Evolutionary conservation across 92 coral and sea anemone genomes (phyloP), one percentile per base, ranked within the genome.

Genomic region (Desmophyllum pertusum): DNA sequence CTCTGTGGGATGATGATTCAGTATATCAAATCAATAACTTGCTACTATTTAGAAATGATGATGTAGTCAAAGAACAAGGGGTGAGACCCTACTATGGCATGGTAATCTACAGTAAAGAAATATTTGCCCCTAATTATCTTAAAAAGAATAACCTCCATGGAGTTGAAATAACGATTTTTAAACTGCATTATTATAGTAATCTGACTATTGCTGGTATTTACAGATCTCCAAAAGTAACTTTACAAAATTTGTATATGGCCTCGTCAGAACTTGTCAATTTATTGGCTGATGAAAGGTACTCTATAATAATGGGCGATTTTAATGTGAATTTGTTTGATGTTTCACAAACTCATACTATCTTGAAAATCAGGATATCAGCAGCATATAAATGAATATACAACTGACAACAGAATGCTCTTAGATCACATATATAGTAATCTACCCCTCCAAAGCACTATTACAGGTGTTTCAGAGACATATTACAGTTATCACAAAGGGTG

Each of bases 61-160:
- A 50, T 45, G 35, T 29, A 1, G 30, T 40, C 36, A 64, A 69
- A 48, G 57, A 84, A 25, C 61, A 62, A 53, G 63, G 67, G 66
- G 72, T 31, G 75, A 51, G 88, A 52, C 88, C 88, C 53, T 76
- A 84, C 71, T 66, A 75, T 65, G 86, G 89, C 81, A 85, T 77
- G 75, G 86, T 79, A 71, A 74, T 87, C 65, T 87, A 82, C 57
- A 78, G 86, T 76, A 76, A 59, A 29, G 42, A 65, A 51, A 72
- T 72, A 73, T 76, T 88, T 88, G 87, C 81, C 37, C 75, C 61
- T 30, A 65, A 67, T 72, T 77, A 88, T 69, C 85, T 85, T 76
- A 75, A 76, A 61, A 62, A 84, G 78, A 78, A 83, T 75, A 88
- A 78, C 83, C 57, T 88, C 8, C 77, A 70, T 84, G 91, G 88